phyloP scores from a whole-genome alignment of 2,888 invertebrate genomes.

The Acanthopleura granulata region DNA sequence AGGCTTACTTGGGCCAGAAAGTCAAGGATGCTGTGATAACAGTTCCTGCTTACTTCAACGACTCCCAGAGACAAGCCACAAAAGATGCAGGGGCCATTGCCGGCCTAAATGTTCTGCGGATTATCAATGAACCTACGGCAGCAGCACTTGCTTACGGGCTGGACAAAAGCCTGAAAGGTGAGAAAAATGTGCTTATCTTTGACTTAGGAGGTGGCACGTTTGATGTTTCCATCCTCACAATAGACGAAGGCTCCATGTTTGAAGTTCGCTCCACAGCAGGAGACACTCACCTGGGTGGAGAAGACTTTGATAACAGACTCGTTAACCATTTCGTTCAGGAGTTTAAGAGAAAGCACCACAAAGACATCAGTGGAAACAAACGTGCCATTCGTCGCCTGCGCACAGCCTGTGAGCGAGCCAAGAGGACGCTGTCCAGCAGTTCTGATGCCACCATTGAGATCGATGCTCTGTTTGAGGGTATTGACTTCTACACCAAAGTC shows the following conservation, averaged over 20 bases:
- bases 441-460: conserved; percentile 59
- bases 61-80: conserved; percentile 76
- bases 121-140: conserved; percentile 76
- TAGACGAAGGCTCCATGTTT: conserved; percentile 73
- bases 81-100: conserved; percentile 69
- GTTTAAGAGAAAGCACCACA: conserved; percentile 56
- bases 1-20: conserved; percentile 40
- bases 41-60: conserved; percentile 69
- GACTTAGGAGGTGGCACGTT: conserved; percentile 73
- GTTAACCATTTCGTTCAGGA: conserved; percentile 58
- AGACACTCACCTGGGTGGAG: conserved; percentile 64
- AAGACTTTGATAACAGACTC: conserved; percentile 61
- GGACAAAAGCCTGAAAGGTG: conserved; percentile 70
- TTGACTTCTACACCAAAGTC: conserved; percentile 61
- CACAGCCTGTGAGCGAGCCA: conserved; percentile 62
- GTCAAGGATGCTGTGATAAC: conserved; percentile 58
- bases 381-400: conserved; percentile 57
- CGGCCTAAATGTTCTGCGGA: conserved; percentile 68
- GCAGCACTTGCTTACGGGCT: conserved; percentile 76
- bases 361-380: conserved; percentile 49
- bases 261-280: conserved; percentile 65
- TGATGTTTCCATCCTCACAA: conserved; percentile 71
- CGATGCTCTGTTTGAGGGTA: conserved; percentile 59
- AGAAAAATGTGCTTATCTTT: conserved; percentile 74
- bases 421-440: conserved; percentile 58